phyloP scores from a whole-genome alignment of 1,140 invertebrate species.

The Drosophila varians region DNA sequence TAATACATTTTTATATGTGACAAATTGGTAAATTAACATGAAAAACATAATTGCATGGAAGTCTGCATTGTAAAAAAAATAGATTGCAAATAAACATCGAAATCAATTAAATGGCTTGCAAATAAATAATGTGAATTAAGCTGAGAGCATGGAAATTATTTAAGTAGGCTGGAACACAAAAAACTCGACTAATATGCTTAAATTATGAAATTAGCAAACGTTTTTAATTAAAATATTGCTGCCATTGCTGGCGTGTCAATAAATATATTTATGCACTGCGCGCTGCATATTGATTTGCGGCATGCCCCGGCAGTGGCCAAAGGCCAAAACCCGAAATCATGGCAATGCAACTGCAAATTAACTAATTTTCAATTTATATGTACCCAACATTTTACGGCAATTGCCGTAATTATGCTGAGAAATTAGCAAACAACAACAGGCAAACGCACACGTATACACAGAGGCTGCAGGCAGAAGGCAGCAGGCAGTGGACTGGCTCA shows the following conservation, averaged over 20 bases:
- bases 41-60: conserved; percentile 42
- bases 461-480: conserved; percentile 2
- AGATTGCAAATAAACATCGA: conserved; percentile 41
- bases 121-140: conserved; percentile 58
- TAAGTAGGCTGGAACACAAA: neutral
- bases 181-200: conserved; percentile 54
- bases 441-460: neutral
- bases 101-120: conserved; percentile 61
- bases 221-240: conserved; percentile 69
- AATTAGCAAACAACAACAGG: conserved; percentile 43
- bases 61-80: conserved; percentile 21
- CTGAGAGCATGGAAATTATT: conserved; percentile 30
- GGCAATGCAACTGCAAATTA: conserved; percentile 54
- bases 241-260: conserved; percentile 33
- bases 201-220: conserved; percentile 73
- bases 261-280: conserved; percentile 36
- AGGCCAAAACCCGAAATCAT: conserved; percentile 19
- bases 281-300: conserved; percentile 60
- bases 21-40: conserved; percentile 55
- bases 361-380: conserved; percentile 71
- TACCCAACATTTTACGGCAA: conserved; percentile 57
- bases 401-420: conserved; percentile 47
- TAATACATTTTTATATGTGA: conserved; percentile 49
- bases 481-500: too few species aligned
- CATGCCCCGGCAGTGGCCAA: conserved; percentile 24